Percentiles rank a stretch among this genome's conserved stretches.
These are phyloP conservation scores for Isurus oxyrinchus DNA, from an alignment of 2,113 vertebrate genomes.

Conservation along the genomic window DNA sequence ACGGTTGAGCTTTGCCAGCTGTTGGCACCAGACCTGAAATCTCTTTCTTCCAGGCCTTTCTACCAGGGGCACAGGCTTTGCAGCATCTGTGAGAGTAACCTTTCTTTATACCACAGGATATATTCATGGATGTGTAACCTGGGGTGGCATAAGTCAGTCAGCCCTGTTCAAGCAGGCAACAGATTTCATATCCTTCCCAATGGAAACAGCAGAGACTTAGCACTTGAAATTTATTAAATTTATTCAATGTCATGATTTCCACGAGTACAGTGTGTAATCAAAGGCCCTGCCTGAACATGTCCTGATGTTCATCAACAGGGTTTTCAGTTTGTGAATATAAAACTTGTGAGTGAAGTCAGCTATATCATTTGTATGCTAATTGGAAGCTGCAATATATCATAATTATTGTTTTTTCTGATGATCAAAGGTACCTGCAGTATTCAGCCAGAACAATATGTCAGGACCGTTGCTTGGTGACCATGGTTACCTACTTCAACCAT, in stretches of 20 bases:
- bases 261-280: too few species aligned
- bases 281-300: too few species aligned
- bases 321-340: neutral
- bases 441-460: neutral
- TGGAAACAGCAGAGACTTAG: too few species aligned
- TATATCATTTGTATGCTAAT: neutral
- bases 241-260: too few species aligned
- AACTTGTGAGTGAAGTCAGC: neutral
- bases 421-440: neutral
- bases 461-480: neutral
- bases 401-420: neutral
- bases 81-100: too few species aligned
- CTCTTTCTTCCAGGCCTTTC: neutral
- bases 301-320: neutral
- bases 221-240: too few species aligned
- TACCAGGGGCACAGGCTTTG: neutral
- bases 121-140: too few species aligned
- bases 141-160: too few species aligned
- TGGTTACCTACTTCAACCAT: neutral
- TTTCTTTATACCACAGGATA: too few species aligned
- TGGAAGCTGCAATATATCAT: neutral
- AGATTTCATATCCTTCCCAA: too few species aligned
- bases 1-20: neutral
- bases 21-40: neutral
- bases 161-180: too few species aligned